Evolutionary conservation across 2,113 vertebrate genomes (phyloP).

Genomic region (Cranoglanis bouderius): DNA sequence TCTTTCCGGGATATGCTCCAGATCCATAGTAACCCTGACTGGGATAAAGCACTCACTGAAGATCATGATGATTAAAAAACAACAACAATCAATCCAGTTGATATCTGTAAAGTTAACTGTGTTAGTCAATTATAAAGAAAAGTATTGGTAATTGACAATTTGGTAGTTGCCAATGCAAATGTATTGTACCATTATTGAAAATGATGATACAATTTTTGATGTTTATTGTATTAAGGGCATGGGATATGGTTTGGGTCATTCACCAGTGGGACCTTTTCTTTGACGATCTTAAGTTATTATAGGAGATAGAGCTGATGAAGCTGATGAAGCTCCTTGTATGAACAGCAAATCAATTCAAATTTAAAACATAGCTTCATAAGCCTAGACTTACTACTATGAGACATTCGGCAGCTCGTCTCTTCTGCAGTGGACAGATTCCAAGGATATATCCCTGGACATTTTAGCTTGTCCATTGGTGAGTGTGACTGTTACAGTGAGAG

Average conservation of each 20-base stretch:
- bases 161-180: background rate
- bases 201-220: background rate
- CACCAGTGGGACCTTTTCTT: background rate
- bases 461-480: background rate
- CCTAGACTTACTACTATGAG: background rate
- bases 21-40: background rate
- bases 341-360: slow-evolving; percentile 2
- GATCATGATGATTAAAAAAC: background rate
- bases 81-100: background rate
- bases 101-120: background rate
- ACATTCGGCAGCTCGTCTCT: background rate
- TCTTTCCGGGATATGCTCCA: background rate
- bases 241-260: background rate
- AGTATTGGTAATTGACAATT: background rate
- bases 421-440: background rate
- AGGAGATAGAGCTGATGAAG: background rate
- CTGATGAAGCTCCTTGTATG: background rate
- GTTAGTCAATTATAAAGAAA: background rate
- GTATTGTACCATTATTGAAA: background rate
- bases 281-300: background rate
- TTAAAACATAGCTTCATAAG: background rate
- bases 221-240: background rate
- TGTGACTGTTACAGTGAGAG: background rate
- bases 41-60: background rate
- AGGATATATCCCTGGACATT: background rate